A percentile compares a stretch with the other conserved stretches of the same genome.
Conservation (phyloP, 2,113 vertebrate species). For the Rhizomys pruinosus region DNA sequence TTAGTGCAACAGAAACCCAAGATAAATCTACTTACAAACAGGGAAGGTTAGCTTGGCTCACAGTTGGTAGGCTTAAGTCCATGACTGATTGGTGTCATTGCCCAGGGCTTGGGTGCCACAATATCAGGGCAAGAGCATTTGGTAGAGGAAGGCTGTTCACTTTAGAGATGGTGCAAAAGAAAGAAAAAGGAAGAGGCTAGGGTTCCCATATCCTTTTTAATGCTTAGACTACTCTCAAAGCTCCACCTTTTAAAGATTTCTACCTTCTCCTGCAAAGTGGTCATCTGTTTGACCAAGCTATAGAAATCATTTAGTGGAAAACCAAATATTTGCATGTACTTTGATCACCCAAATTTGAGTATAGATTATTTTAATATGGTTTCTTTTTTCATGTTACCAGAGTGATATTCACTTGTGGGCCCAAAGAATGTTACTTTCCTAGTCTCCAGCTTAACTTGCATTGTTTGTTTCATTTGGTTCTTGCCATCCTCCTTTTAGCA, state of each 20-base stretch:
- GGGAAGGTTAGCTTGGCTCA: not conserved
- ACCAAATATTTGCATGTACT: not conserved
- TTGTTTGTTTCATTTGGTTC: conserved; percentile 26
- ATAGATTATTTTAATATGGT: not conserved
- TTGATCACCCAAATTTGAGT: not conserved
- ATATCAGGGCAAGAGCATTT: not conserved
- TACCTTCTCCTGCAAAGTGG: not conserved
- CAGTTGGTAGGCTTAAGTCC: not conserved
- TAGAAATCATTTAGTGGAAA: not conserved
- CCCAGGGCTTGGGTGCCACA: not conserved
- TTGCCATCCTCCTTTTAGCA: not conserved
- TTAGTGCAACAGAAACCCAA: not conserved
- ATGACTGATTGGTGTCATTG: not conserved
- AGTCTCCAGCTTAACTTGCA: not conserved
- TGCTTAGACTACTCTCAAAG: no score
- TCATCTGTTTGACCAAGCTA: conserved; percentile 6
- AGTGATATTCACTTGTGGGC: not conserved
- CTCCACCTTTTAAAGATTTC: not conserved
- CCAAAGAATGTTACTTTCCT: not conserved
- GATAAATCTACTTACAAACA: not conserved
- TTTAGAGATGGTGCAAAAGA: not conserved
- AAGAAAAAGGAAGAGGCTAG: not conserved
- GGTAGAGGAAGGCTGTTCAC: not conserved
- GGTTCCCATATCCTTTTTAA: not conserved
- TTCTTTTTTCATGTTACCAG: not conserved